phyloP scores from a whole-genome alignment of 2,888 invertebrate genomes.

The Tetanocera ferruginea region DNA sequence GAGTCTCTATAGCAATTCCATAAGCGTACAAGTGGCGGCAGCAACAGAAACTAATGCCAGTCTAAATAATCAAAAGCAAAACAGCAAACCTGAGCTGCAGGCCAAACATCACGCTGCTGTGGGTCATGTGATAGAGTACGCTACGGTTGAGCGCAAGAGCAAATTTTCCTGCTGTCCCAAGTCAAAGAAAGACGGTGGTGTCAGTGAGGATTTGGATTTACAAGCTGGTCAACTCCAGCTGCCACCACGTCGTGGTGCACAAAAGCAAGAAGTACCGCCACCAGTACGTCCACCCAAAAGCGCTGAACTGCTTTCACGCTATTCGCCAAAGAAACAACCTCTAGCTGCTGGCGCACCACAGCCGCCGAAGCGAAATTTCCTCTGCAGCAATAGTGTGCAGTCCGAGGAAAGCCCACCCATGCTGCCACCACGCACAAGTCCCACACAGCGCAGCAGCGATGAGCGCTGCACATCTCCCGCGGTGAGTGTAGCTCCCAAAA shows the following conservation, averaged over 20 bases:
- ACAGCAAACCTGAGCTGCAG: background rate
- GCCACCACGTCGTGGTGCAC: conserved; percentile 76
- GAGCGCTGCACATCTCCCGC: conserved; percentile 51
- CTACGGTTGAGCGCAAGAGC: conserved; percentile 80
- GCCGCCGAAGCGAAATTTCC: conserved; percentile 17
- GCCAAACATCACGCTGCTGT: conserved; percentile 40
- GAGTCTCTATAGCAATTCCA: conserved; percentile 72
- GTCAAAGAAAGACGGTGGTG: conserved; percentile 72
- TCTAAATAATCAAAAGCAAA: conserved; percentile 9
- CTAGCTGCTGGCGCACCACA: conserved; percentile 31
- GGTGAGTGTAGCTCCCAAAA: conserved; percentile 75
- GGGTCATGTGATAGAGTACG: conserved; percentile 77
- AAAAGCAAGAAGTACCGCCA: conserved; percentile 74
- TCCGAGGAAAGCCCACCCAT: conserved; percentile 54
- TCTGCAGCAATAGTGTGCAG: conserved; percentile 3
- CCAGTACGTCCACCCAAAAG: conserved; percentile 80
- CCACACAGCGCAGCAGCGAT: conserved; percentile 48
- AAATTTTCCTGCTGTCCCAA: conserved; percentile 81
- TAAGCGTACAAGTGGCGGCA: conserved; percentile 51
- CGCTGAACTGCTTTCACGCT: conserved; percentile 68
- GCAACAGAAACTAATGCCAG: background rate
- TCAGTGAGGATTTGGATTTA: conserved; percentile 39
- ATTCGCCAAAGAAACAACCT: conserved; percentile 64
- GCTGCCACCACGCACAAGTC: conserved; percentile 61
- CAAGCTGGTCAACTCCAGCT: conserved; percentile 69